phyloP scores from a whole-genome alignment of 2,113 vertebrate species.

The Zapornia atra region DNA sequence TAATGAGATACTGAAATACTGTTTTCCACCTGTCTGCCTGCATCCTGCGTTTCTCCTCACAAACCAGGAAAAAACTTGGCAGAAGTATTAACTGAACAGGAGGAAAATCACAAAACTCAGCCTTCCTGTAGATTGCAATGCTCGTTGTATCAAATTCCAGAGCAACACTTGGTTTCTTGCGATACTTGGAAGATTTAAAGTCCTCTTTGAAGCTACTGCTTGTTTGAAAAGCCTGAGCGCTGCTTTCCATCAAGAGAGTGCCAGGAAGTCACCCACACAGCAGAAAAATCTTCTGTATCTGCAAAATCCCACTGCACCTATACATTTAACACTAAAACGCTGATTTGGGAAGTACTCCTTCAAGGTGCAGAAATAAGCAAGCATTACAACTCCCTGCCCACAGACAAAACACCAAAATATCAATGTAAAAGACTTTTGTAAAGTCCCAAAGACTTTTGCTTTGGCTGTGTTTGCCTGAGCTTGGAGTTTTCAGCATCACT shows the following conservation, averaged over 20 bases:
- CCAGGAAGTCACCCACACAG: background rate
- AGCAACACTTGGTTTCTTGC: background rate
- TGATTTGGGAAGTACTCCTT: background rate
- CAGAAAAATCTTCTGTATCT: background rate
- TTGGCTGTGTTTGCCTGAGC: fast-evolving
- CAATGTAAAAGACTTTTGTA: background rate
- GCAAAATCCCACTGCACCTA: background rate
- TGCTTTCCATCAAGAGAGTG: background rate
- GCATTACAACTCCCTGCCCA: background rate
- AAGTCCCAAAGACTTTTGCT: background rate
- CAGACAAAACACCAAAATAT: background rate
- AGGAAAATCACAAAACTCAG: background rate
- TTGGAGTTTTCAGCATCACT: background rate
- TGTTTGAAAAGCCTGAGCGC: background rate
- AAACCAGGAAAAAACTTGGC: background rate
- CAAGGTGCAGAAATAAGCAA: background rate
- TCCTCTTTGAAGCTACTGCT: background rate
- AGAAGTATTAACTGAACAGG: background rate
- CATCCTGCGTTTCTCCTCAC: background rate
- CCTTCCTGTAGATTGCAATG: background rate
- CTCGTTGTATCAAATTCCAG: background rate
- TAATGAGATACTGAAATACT: background rate
- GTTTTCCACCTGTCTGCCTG: background rate
- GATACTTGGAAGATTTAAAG: background rate
- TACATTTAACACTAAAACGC: background rate